Evolutionary conservation across 2,888 invertebrate genomes (phyloP).

Genomic region (Hemistola chrysoprasaria): DNA sequence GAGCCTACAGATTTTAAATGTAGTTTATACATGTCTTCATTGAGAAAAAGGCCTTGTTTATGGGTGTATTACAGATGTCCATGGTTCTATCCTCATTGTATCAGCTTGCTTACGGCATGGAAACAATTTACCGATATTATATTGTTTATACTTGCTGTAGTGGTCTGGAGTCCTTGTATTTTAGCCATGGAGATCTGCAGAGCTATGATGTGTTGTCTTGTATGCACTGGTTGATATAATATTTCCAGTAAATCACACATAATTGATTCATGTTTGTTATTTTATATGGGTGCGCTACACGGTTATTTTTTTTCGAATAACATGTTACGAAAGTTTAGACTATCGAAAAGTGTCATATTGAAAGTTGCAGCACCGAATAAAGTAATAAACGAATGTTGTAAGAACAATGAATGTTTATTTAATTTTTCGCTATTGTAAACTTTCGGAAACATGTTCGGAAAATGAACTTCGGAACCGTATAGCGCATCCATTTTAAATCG

Average conservation of each 20-base stretch:
- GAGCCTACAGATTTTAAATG: constrained; percentile 38
- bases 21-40: constrained; percentile 45
- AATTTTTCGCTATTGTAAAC: too few species aligned
- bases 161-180: constrained; percentile 60
- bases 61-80: constrained; percentile 45
- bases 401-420: too few species aligned
- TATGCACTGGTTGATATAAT: neutral
- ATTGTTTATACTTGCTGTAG: constrained; percentile 47
- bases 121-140: constrained; percentile 45
- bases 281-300: too few species aligned
- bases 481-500: too few species aligned
- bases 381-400: too few species aligned
- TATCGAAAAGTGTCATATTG: too few species aligned
- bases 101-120: constrained; percentile 40
- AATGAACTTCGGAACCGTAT: too few species aligned
- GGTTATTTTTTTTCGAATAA: too few species aligned
- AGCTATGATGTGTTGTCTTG: constrained; percentile 25
- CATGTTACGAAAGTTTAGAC: too few species aligned
- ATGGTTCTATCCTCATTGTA: constrained; percentile 53
- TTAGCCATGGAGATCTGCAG: constrained; percentile 44
- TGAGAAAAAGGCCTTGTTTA: constrained; percentile 45
- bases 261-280: too few species aligned
- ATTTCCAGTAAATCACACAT: neutral
- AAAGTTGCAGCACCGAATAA: too few species aligned
- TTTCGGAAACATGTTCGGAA: too few species aligned